Evolutionary conservation across 2,888 invertebrate species (phyloP).

Genomic region (Drosophila birchii): DNA sequence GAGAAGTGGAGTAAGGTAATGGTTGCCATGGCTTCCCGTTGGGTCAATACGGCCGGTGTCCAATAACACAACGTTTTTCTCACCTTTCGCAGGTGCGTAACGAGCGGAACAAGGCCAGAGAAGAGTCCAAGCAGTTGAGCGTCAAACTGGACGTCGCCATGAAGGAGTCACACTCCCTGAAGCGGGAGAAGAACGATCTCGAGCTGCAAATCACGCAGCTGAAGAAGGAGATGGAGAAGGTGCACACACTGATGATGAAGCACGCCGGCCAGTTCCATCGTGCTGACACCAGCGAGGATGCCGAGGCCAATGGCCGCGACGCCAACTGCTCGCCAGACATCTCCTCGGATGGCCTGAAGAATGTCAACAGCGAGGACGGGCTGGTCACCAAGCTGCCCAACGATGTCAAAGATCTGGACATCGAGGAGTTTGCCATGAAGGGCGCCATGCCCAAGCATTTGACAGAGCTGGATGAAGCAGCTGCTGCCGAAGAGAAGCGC

Average conservation of each 20-base stretch:
- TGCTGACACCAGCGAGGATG: conserved; percentile 82
- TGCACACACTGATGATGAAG: conserved; percentile 88
- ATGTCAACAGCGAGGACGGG: conserved; percentile 85
- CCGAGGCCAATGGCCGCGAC: conserved; percentile 84
- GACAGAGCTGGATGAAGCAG: conserved; percentile 85
- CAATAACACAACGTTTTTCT: conserved; percentile 13
- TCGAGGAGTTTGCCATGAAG: conserved; percentile 88
- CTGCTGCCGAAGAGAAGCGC: conserved; percentile 84
- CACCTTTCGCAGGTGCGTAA: conserved; percentile 88
- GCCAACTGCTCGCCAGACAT: conserved; percentile 84
- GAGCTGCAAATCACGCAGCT: conserved; percentile 91
- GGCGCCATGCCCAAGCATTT: conserved; percentile 88
- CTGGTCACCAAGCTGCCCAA: conserved; percentile 78
- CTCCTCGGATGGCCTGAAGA: conserved; percentile 84
- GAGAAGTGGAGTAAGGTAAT: conserved; percentile 96
- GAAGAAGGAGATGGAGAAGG: conserved; percentile 92
- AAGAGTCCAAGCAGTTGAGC: conserved; percentile 93
- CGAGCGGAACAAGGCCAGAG: conserved; percentile 96
- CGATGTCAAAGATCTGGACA: conserved; percentile 83
- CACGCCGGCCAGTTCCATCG: conserved; percentile 90
- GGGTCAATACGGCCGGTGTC: conserved; percentile 57
- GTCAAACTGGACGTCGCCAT: conserved; percentile 91
- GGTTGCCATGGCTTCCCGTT: conserved; percentile 58
- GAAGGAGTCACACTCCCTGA: conserved; percentile 90
- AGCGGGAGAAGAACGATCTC: conserved; percentile 92